Evolutionary conservation across 2,113 vertebrate genomes (phyloP), one percentile per base, ranked within the genome.

Genomic region (Poeciliopsis turrubarensis): DNA sequence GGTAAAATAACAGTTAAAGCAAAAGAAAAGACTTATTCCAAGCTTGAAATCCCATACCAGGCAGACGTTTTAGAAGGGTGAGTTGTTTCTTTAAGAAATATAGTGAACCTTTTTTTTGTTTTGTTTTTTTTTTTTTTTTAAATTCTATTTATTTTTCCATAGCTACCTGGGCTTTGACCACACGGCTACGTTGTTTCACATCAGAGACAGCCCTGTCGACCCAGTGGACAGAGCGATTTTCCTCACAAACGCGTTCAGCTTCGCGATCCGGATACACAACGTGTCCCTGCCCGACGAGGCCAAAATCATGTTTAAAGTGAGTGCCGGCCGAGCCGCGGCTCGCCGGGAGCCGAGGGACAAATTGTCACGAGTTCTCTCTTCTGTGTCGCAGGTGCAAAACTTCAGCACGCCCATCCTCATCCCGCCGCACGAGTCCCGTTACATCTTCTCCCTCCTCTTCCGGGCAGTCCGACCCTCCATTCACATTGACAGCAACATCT

Each of bases 1-100:
- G 98, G 98, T 72, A 99, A 98, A 96, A 98, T 99, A 92, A 98
- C 97, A 47, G 98, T 99, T 70, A 99, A 99, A 94, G 97, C 97
- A 22, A 99, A 98, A 92, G 97, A 99, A 91, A 99, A 99, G 92
- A 98, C 94, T 89, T 99, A 99, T 79, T 97, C 98, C 86, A 99
- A 99, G 94, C 97, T 99, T 85, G 98, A 99, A 96, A 99, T 99
- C 93, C 97, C 98, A 0, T 99, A 99, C 94, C 98, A 99, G 92
- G 97, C 97, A 66, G 97, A 99, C 85, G 97, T 99, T 85, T 94
- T 99, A 93, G 97, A 98, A 86, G 98, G 98, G 98, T 99, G 90
- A 96, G 97, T 84, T 29, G 37, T 41, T 70, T 54, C 34, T 10
- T 34, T 30, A 19, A 2, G 13, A 3, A 41, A 63, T 17, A 47